phyloP scores from a whole-genome alignment of 2,113 vertebrate species.

The Microtus richardsoni region DNA sequence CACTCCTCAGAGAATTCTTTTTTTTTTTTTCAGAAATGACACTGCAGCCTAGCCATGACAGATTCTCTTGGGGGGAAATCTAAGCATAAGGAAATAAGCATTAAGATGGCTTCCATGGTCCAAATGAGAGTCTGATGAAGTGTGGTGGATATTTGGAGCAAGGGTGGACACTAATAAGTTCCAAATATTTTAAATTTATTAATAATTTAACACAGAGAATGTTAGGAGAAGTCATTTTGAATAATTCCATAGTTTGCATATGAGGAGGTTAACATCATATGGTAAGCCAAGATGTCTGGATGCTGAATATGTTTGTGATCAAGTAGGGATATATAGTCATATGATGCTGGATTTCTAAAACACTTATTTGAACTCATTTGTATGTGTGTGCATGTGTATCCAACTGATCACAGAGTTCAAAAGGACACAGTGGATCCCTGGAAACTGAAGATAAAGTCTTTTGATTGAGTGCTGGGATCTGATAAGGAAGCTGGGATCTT shows the following conservation, averaged over 20 bases:
- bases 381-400: no score
- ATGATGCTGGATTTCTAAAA: no score
- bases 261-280: neutral
- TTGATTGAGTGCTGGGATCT: no score
- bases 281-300: neutral
- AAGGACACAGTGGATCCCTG: no score
- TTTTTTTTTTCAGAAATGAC: neutral
- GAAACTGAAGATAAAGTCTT: no score
- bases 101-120: neutral
- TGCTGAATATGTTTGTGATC: neutral
- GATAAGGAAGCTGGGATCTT: no score
- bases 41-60: neutral
- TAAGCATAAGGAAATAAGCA: neutral
- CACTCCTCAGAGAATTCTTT: no score
- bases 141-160: no score
- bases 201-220: neutral
- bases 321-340: neutral
- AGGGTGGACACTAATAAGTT: neutral
- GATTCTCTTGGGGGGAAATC: neutral
- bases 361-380: no score
- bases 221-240: neutral
- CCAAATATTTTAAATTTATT: neutral
- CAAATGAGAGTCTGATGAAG: neutral
- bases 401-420: no score
- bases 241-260: neutral